Evolutionary conservation across 2,797 vertebrate genomes (phyloP), one percentile per base, ranked within the genome.

Genomic region (Peromyscus aztecus): DNA sequence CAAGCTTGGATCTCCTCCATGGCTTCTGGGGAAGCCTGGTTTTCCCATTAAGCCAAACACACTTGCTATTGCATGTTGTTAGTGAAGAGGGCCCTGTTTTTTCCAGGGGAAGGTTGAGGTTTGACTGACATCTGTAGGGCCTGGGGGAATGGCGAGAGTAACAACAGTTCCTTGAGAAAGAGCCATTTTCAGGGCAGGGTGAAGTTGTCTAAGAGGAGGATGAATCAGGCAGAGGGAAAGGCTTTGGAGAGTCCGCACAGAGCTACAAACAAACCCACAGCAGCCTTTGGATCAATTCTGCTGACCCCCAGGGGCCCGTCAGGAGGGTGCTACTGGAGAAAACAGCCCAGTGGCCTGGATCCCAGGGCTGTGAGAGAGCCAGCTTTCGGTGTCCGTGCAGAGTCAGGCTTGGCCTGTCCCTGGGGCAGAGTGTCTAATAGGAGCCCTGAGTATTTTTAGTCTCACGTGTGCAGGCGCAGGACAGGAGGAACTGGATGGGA

Each of bases 371-470:
- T 5, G 2, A 17, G 63, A 43, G 55, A 84, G 88, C 37, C 82
- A 89, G 76, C 14, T 73, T 75, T 80, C 8, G 24, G 80, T 46
- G 85, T 90, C 83, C 63, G 49, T 16, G 40, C 3, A 3, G 80
- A 29, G 81, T 94, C 23, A 29, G 46, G 90, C 75, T 94, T 82
- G 93, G 87, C 91, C 73, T 83, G 52, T 92, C 86, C 95, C 87
- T 21, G 37, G 94, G 83, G 89, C 89, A 97, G 86, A 61, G 89
- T 75, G 86, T 96, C 90, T 97, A 92, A 96, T 85, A 95, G 94
- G 87, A 97, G 90, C 82, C 2, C 6, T 0, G 94, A 93, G 90
- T 98, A 97, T 98, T 98, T 98, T 97, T 98, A 98, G 97, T 73
- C 94, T 98, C 97, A 97, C 97, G 55, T 97, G 96, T 97, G 96